Percentiles rank a stretch among this genome's conserved stretches.
phyloP scores from a whole-genome alignment of 2,797 vertebrate genomes.

The Lithobates pipiens region DNA sequence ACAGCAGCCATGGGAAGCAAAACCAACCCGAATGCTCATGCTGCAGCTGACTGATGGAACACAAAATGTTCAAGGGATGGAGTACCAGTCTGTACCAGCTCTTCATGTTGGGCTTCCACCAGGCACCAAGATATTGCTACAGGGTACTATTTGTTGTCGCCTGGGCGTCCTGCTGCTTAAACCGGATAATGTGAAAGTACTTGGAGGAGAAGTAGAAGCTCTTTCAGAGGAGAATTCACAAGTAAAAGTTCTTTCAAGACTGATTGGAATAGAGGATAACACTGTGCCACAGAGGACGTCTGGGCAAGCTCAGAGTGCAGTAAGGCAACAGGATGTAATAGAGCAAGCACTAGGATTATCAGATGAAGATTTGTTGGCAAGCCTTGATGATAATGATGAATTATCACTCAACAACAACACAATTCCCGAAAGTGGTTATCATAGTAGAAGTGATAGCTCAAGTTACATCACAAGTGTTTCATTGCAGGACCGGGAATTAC shows the following conservation, averaged over 20 bases:
- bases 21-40: conserved; percentile 88
- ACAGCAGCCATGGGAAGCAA: conserved; percentile 89
- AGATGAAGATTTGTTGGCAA: conserved; percentile 86
- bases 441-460: conserved; percentile 71
- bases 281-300: conserved; percentile 64
- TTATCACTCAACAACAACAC: conserved; percentile 64
- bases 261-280: conserved; percentile 83
- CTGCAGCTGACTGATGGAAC: conserved; percentile 94
- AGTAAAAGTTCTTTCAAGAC: conserved; percentile 83
- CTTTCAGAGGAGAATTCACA: conserved; percentile 84
- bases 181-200: conserved; percentile 86
- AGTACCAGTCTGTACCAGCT: conserved; percentile 85
- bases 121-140: conserved; percentile 90
- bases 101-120: conserved; percentile 83
- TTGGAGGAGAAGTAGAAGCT: conserved; percentile 93
- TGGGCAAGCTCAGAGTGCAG: conserved; percentile 65
- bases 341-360: conserved; percentile 73
- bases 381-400: conserved; percentile 79
- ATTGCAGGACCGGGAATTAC: background rate
- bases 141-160: conserved; percentile 83
- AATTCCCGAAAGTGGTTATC: conserved; percentile 80
- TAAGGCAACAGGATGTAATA: conserved; percentile 68
- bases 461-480: conserved; percentile 51
- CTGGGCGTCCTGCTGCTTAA: conserved; percentile 91
- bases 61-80: conserved; percentile 91